These are phyloP conservation scores for Phycodurus eques DNA, from an alignment of 2,113 vertebrate genomes.

Conservation along the genomic window DNA sequence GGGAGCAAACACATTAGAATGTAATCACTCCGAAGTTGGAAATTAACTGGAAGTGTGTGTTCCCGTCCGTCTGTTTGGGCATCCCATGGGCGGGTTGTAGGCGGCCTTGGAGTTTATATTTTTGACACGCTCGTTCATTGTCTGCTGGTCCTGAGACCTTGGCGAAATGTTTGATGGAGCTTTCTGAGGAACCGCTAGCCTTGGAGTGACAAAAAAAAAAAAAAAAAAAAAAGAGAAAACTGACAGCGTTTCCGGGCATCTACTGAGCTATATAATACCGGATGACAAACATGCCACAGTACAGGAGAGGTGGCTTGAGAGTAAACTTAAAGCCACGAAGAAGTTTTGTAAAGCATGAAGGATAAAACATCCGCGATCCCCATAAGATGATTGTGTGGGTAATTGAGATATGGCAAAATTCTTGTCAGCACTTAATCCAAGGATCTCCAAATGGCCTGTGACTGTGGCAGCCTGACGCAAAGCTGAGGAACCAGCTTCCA, in stretches of 20 bases:
- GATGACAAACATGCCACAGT: conserved; percentile 11
- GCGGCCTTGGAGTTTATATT: conserved; percentile 42
- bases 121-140: conserved; percentile 28
- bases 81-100: conserved; percentile 1
- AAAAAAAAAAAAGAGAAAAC: background rate
- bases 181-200: conserved; percentile 32
- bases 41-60: background rate
- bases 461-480: conserved; percentile 67
- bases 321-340: conserved; percentile 14
- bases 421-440: conserved; percentile 74
- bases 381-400: conserved; percentile 73
- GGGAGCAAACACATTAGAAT: background rate
- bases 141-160: conserved; percentile 42
- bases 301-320: conserved; percentile 21
- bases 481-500: conserved; percentile 31
- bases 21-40: background rate
- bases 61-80: background rate
- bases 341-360: conserved; percentile 56
- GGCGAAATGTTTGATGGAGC: conserved; percentile 57
- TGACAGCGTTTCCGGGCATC: conserved; percentile 33
- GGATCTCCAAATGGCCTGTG: conserved; percentile 70
- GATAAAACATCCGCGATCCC: conserved; percentile 53
- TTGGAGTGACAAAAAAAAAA: conserved; percentile 18
- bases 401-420: conserved; percentile 73
- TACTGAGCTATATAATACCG: conserved; percentile 19